phyloP scores from a whole-genome alignment of 2,888 invertebrate genomes.

The Apoda limacodes region DNA sequence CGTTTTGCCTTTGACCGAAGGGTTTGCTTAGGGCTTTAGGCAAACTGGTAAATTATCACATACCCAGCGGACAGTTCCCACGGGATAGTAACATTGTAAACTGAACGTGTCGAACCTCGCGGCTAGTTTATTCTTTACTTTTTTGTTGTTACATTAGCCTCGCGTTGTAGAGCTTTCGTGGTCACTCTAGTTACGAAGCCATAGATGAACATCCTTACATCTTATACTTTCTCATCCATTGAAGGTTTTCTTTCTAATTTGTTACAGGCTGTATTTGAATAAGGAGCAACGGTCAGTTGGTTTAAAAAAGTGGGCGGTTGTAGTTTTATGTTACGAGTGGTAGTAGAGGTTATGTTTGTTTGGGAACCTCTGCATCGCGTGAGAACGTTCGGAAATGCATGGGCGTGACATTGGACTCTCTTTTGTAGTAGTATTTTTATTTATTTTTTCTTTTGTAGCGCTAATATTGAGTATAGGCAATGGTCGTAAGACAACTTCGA shows the following conservation, averaged over 20 bases:
- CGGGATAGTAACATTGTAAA: slow-evolving; percentile 55
- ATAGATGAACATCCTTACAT: slow-evolving; percentile 36
- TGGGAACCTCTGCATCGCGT: slow-evolving; percentile 48
- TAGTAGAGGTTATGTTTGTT: slow-evolving; percentile 53
- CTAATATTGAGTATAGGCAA: slow-evolving; percentile 53
- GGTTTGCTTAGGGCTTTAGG: slow-evolving; percentile 50
- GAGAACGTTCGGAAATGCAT: slow-evolving; percentile 63
- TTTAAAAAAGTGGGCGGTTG: slow-evolving; percentile 31
- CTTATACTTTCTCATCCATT: slow-evolving; percentile 27
- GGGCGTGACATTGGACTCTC: slow-evolving; percentile 60
- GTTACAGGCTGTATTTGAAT: slow-evolving; percentile 8
- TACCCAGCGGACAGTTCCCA: slow-evolving; percentile 57
- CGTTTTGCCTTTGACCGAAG: slow-evolving; percentile 35
- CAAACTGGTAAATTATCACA: slow-evolving; percentile 61
- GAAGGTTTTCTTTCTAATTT: slow-evolving; percentile 23
- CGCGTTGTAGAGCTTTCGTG: slow-evolving; percentile 28
- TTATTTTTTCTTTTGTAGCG: slow-evolving; percentile 38
- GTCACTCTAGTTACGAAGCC: slow-evolving; percentile 49
- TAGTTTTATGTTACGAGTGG: slow-evolving; percentile 40
- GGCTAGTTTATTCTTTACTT: slow-evolving; percentile 30
- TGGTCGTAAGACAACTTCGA: slow-evolving; percentile 37
- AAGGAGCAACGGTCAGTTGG: slow-evolving; percentile 28
- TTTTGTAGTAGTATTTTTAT: slow-evolving; percentile 24
- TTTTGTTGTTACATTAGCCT: slow-evolving; percentile 47
- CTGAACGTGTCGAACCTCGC: slow-evolving; percentile 50